Evolutionary conservation across 2,888 invertebrate genomes (phyloP), one percentile per base, ranked within the genome.

Genomic region (Phortica okadai): DNA sequence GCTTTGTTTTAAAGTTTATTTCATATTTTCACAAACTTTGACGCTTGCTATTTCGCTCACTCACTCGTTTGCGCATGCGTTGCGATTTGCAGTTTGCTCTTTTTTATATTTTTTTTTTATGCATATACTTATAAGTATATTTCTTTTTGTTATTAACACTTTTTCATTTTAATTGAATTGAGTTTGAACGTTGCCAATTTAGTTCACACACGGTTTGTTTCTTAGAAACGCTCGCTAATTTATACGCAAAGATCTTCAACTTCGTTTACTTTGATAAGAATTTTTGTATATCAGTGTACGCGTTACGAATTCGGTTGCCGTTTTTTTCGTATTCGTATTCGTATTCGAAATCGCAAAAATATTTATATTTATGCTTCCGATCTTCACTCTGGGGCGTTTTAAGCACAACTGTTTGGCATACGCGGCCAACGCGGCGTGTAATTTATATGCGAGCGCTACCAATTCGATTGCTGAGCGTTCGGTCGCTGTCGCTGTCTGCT

Each of bases 351-450:
- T 59, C 8, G n/a, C n/a, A 33, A 21, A 41, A 33, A 72, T 50
- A 54, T 74, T 59, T 33, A 21, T 21, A 21, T 58, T 58, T 45
- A n/a, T 81, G 83, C 79, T 82, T 82, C 76, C 87, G 91, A 90
- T 90, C 91, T 89, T 88, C 85, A 89, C 90, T 89, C 83, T 83
- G 86, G 84, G 89, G 88, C 91, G 90, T 90, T 90, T 87, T 83
- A 89, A 90, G 89, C 89, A 90, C 90, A 90, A 90, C 90, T 90
- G 90, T 84, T 85, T 83, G 83, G 84, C 84, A 81, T 81, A 81
- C 76, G 79, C 77, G 76, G 77, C 74, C 77, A 76, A 78, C 80
- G 75, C 73, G 70, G 73, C 69, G 41, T 73, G 73, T 59, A 74
- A 79, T 77, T 83, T 86, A 89, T 85, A 88, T 81, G 74, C 77